Conservation (phyloP, 2,888 invertebrate species). For the Sinhomidia bicolor region DNA sequence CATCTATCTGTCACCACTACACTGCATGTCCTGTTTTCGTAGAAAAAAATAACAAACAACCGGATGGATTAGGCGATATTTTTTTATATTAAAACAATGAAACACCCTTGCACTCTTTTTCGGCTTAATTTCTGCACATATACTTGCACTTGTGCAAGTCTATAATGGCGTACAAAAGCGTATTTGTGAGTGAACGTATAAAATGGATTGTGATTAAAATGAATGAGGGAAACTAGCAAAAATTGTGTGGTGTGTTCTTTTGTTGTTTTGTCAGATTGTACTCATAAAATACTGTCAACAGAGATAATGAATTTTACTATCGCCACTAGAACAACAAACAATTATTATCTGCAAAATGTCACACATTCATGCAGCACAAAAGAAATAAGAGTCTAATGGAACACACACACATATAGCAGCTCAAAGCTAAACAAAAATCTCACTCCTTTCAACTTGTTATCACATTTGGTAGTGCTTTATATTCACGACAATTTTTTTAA, state of each 20-base stretch:
- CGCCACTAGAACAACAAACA: neutral
- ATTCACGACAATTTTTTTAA: neutral
- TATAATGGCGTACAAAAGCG: too few species aligned
- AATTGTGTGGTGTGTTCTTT: neutral
- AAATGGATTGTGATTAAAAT: neutral
- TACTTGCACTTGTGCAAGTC: too few species aligned
- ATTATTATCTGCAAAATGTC: neutral
- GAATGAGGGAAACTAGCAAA: neutral
- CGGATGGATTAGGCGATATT: too few species aligned
- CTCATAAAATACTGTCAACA: slow-evolving; percentile 26
- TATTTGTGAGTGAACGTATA: neutral
- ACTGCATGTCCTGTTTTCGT: too few species aligned
- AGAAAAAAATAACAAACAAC: too few species aligned
- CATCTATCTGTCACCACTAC: too few species aligned
- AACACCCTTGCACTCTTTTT: too few species aligned
- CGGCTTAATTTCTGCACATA: too few species aligned
- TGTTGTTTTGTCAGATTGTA: neutral
- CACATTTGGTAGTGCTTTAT: neutral
- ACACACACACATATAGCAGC: neutral
- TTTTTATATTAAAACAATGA: too few species aligned
- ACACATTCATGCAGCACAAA: neutral
- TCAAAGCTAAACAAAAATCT: too few species aligned
- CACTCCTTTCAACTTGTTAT: slow-evolving; percentile 4
- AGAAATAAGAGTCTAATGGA: too few species aligned
- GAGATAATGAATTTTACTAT: slow-evolving; percentile 6